Conservation (phyloP, 2,888 invertebrate genomes). For the Alitta virens region DNA sequence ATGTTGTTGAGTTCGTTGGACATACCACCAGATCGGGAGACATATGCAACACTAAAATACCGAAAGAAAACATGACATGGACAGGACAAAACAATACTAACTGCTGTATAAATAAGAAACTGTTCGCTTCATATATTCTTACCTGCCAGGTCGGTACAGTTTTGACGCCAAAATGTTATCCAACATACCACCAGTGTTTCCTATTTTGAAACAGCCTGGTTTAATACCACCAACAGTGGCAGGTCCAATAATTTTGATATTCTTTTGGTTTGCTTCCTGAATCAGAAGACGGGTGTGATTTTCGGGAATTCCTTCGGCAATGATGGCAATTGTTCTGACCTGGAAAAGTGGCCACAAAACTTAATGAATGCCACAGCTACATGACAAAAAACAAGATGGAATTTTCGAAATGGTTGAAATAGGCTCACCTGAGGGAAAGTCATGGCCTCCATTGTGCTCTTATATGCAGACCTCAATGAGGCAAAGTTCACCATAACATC, state of each 20-base stretch:
- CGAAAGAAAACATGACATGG: no score
- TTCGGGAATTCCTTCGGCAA: slow-evolving; percentile 99
- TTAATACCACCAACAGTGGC: slow-evolving; percentile 92
- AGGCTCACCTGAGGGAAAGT: slow-evolving; percentile 73
- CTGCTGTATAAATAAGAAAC: no score
- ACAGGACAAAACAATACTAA: no score
- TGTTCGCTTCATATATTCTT: no score
- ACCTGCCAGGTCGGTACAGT: slow-evolving; percentile 87
- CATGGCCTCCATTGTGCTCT: slow-evolving; percentile 92
- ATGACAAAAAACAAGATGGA: no score
- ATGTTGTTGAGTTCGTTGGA: slow-evolving; percentile 99
- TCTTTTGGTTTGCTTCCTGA: slow-evolving; percentile 72
- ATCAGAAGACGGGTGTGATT: slow-evolving; percentile 95
- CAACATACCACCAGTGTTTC: slow-evolving; percentile 99
- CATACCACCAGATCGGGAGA: slow-evolving; percentile 98
- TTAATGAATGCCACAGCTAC: no score
- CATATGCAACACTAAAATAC: slow-evolving; percentile 91
- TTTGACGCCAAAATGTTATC: slow-evolving; percentile 98
- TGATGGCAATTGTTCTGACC: slow-evolving; percentile 94
- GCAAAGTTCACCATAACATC: slow-evolving; percentile 95
- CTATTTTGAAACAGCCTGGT: slow-evolving; percentile 98
- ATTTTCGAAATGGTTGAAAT: no score
- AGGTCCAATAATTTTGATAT: slow-evolving; percentile 86
- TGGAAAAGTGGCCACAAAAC: slow-evolving; percentile 59
- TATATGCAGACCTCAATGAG: slow-evolving; percentile 93